These are phyloP conservation scores for Platycheirus albimanus DNA, from an alignment of 2,888 invertebrate genomes.

Conservation along the genomic window DNA sequence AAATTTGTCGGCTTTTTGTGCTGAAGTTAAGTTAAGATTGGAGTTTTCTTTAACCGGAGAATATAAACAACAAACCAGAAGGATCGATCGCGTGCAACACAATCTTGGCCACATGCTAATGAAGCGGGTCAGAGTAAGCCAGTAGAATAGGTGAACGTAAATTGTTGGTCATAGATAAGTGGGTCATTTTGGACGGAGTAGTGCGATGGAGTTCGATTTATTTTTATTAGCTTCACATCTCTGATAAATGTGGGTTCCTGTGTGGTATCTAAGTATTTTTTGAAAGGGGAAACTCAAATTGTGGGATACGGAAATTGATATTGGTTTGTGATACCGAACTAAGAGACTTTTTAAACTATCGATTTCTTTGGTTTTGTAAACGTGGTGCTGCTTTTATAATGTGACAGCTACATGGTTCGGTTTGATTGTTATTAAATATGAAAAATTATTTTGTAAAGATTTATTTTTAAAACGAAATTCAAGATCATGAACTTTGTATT, in stretches of 20 bases:
- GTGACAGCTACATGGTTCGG: neutral
- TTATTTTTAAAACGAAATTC: neutral
- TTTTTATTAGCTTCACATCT: slow-evolving; percentile 48
- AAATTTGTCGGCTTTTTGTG: slow-evolving; percentile 63
- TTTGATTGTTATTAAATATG: neutral
- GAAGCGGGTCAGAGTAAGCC: slow-evolving; percentile 60
- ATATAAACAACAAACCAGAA: neutral
- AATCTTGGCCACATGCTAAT: slow-evolving; percentile 55
- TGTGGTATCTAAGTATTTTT: neutral
- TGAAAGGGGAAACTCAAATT: slow-evolving; percentile 21
- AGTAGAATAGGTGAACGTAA: slow-evolving; percentile 30
- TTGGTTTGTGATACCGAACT: neutral
- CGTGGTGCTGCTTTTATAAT: neutral
- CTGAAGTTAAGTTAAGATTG: slow-evolving; percentile 28
- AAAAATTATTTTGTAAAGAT: neutral
- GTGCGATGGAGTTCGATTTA: slow-evolving; percentile 61
- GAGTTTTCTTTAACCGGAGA: slow-evolving; percentile 10
- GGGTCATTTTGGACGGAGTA: slow-evolving; percentile 48
- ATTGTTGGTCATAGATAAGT: slow-evolving; percentile 43
- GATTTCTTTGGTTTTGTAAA: slow-evolving; percentile 10
- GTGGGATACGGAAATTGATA: slow-evolving; percentile 30
- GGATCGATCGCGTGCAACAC: slow-evolving; percentile 63
- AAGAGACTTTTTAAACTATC: slow-evolving; percentile 10
- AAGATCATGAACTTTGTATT: neutral
- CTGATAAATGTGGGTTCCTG: slow-evolving; percentile 14